These are phyloP conservation scores for Onthophagus taurus DNA, from an alignment of 1,140 invertebrate species.

Conservation along the genomic window DNA sequence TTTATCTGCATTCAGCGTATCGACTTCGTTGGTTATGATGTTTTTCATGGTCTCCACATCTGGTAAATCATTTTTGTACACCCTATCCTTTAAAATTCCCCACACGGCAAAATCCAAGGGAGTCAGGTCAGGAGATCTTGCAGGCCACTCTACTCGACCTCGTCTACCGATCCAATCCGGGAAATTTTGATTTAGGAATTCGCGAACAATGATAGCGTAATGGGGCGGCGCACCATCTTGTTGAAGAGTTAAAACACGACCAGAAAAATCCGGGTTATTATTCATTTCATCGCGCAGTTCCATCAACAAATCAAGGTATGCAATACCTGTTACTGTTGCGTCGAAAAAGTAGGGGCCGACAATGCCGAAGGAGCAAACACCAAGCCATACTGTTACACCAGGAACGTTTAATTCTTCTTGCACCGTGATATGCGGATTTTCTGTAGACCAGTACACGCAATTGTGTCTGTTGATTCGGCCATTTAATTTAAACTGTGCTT, in stretches of 20 bases:
- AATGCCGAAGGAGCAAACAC: background rate
- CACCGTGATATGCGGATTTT: conserved; percentile 9
- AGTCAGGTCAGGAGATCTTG: conserved; percentile 12
- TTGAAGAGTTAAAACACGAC: conserved; percentile 1
- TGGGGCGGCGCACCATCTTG: conserved; percentile 11
- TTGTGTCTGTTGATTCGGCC: conserved; percentile 14
- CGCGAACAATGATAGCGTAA: conserved; percentile 9
- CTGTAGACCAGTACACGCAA: conserved; percentile 8
- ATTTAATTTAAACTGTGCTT: conserved; percentile 13
- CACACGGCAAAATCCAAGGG: conserved; percentile 13
- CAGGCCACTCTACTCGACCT: conserved; percentile 3
- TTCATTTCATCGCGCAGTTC: too few relatives aligned
- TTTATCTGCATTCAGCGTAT: conserved; percentile 2
- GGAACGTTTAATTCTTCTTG: conserved; percentile 11
- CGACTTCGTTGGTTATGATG: conserved; percentile 13
- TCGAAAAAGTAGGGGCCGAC: conserved; percentile 4
- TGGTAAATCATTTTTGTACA: conserved; percentile 10
- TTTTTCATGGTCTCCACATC: conserved; percentile 12
- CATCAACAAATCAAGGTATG: background rate
- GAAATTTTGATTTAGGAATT: conserved; percentile 13
- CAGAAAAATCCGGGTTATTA: background rate
- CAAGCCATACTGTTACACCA: conserved; percentile 1
- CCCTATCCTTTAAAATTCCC: conserved; percentile 13
- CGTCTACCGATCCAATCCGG: conserved; percentile 11
- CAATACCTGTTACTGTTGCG: background rate